Conservation (phyloP, 2,113 vertebrate genomes). For the Stegastes partitus region DNA sequence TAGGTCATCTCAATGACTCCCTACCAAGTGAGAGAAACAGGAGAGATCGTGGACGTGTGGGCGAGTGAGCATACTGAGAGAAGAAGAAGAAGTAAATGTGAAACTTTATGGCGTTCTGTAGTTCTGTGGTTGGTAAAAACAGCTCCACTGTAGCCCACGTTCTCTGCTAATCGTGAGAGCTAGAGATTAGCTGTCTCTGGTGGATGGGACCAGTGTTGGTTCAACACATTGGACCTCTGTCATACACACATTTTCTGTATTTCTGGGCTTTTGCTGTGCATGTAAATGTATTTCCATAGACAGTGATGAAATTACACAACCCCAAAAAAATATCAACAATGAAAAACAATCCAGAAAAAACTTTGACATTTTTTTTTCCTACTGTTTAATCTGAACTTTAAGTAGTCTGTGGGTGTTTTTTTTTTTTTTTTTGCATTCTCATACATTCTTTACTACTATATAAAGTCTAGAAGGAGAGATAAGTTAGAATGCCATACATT, state of each 20-base stretch:
- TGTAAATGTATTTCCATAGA: too few relatives aligned
- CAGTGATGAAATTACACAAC: too few relatives aligned
- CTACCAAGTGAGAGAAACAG: neutral
- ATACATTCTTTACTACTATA: too few relatives aligned
- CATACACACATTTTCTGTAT: neutral
- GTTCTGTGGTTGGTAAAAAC: neutral
- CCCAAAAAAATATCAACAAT: too few relatives aligned
- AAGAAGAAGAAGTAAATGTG: neutral
- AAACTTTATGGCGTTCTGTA: slow-evolving; percentile 3
- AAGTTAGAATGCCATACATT: too few relatives aligned
- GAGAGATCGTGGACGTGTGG: neutral
- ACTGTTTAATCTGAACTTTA: too few relatives aligned
- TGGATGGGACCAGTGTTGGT: neutral
- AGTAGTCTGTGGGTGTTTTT: too few relatives aligned
- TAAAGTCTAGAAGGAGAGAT: too few relatives aligned
- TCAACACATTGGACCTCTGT: neutral
- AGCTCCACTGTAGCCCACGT: neutral
- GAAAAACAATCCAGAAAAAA: too few relatives aligned
- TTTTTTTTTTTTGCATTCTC: too few relatives aligned
- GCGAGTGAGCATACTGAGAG: slow-evolving; percentile 14
- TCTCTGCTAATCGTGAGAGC: slow-evolving; percentile 1
- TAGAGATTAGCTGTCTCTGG: slow-evolving; percentile 7
- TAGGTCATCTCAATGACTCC: slow-evolving; percentile 16
- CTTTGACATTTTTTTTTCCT: too few relatives aligned
- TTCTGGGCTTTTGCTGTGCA: neutral